Evolutionary conservation across 2,797 vertebrate genomes (phyloP).

Genomic region (Bovichtus diacanthus): DNA sequence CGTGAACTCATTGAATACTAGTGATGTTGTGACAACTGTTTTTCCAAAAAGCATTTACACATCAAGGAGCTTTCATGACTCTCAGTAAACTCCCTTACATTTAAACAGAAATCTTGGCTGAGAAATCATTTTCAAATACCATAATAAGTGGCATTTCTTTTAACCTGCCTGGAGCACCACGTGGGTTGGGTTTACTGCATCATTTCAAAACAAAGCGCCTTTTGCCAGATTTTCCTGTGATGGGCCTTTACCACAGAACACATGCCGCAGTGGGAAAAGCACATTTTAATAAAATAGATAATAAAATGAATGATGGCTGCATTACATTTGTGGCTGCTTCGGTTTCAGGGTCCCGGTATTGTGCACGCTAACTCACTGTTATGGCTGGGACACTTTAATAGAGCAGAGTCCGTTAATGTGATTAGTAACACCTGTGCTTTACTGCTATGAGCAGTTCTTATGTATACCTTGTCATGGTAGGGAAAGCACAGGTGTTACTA

Average conservation of each 20-base stretch:
- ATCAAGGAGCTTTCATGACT: not conserved
- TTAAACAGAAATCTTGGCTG: not conserved
- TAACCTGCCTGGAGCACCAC: constrained; percentile 37
- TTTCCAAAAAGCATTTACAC: not conserved
- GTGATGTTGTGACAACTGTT: not conserved
- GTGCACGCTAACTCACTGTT: not conserved
- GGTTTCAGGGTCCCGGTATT: not conserved
- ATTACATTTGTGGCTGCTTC: not conserved
- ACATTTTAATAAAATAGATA: not conserved
- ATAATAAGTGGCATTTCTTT: constrained; percentile 35
- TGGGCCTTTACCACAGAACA: not conserved
- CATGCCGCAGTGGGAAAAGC: not conserved
- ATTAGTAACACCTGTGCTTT: not conserved
- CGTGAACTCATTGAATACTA: not conserved
- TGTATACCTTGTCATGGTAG: too few species aligned
- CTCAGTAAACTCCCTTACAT: not conserved
- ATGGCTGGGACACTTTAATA: not conserved
- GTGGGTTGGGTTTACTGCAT: constrained; percentile 15
- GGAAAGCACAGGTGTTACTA: too few species aligned
- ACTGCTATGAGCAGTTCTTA: too few species aligned
- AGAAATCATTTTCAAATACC: constrained; percentile 20
- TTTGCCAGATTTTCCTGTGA: not conserved
- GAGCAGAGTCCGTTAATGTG: not conserved
- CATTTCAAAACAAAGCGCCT: not conserved
- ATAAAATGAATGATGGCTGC: not conserved